phyloP scores from a whole-genome alignment of 53 echinoderm and acorn worm species.

The Crossaster papposus region DNA sequence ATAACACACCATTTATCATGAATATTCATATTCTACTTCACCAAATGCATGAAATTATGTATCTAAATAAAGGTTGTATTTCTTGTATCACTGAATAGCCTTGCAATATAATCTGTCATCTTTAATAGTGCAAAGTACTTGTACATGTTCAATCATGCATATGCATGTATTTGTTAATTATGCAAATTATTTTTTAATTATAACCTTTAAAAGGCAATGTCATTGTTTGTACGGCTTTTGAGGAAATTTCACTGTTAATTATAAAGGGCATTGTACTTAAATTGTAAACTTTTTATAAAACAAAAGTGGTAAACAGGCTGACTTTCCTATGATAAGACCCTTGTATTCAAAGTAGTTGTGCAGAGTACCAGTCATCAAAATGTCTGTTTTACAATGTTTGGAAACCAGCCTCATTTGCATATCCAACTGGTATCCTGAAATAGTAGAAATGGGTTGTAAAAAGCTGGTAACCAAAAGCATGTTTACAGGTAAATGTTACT shows the following conservation, averaged over 20 bases:
- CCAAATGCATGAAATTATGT: constrained; percentile 45
- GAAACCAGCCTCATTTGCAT: constrained; percentile 29
- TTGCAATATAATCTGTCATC: constrained; percentile 49
- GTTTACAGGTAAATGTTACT: background rate
- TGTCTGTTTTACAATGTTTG: background rate
- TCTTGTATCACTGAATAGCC: constrained; percentile 28
- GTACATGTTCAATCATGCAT: constrained; percentile 44
- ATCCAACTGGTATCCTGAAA: constrained; percentile 16
- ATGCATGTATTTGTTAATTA: constrained; percentile 48
- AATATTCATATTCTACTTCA: constrained; percentile 34
- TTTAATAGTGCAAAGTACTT: constrained; percentile 43
- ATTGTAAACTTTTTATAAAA: constrained; percentile 22
- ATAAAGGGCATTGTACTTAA: constrained; percentile 32
- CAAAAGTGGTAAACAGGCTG: constrained; percentile 30
- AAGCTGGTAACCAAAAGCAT: constrained; percentile 3
- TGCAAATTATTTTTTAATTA: constrained; percentile 54
- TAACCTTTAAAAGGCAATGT: background rate
- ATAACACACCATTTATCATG: constrained; percentile 13
- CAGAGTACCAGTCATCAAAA: constrained; percentile 4
- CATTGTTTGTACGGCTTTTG: background rate
- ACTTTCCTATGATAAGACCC: constrained; percentile 1
- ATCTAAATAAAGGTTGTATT: background rate
- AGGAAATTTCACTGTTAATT: constrained; percentile 1
- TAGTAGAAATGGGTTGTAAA: background rate
- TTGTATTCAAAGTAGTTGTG: background rate